Percentiles rank a stretch among this genome's conserved stretches.
phyloP scores from a whole-genome alignment of 2,113 vertebrate species.

The Lipophrys pholis region DNA sequence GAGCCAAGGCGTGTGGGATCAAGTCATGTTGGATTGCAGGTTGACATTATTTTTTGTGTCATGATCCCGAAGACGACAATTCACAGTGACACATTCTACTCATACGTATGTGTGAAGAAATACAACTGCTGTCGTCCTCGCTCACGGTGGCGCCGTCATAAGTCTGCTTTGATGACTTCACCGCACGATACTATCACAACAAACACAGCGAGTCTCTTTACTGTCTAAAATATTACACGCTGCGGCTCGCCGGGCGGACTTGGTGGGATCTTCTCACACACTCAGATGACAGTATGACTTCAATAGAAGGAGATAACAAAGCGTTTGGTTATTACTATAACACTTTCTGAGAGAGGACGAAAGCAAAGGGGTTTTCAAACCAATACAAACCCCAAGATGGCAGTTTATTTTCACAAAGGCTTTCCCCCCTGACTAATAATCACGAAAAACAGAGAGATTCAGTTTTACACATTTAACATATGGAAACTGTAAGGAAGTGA shows the following conservation, averaged over 20 bases:
- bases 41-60: neutral
- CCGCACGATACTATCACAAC: neutral
- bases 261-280: neutral
- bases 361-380: no score
- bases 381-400: no score
- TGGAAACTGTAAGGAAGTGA: no score
- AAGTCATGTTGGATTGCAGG: neutral
- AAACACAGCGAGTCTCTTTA: constrained; percentile 30
- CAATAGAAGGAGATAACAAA: neutral
- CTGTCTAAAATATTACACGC: constrained; percentile 13
- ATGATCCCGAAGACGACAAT: neutral
- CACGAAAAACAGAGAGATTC: no score
- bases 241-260: neutral
- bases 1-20: constrained; percentile 5
- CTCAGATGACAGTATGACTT: neutral
- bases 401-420: no score
- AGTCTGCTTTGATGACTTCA: constrained; percentile 5
- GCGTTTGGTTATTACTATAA: no score
- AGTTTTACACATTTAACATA: no score
- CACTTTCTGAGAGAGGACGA: no score
- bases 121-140: constrained; percentile 14
- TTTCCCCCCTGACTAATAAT: no score
- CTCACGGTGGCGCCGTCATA: constrained; percentile 15
- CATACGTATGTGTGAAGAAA: constrained; percentile 6
- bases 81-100: constrained; percentile 34